Evolutionary conservation across 2,888 invertebrate species (phyloP), one percentile per base, ranked within the genome.

Genomic region (Yponomeuta malinellus): DNA sequence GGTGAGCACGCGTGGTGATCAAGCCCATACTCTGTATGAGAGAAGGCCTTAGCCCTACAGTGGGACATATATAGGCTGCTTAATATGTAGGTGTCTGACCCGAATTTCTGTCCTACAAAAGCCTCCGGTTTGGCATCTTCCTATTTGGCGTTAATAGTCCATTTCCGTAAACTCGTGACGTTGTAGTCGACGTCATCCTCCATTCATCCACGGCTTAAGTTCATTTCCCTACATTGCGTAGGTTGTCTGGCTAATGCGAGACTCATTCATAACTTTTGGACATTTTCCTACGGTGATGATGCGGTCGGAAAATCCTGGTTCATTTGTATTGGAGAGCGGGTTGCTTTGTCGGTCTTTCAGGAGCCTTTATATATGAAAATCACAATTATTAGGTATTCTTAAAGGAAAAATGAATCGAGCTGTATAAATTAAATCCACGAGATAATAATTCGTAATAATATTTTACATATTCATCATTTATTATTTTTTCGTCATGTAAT

Each of bases 211-310:
- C 23, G n/a, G n/a, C 37, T 43, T 67, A 67, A 43, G 67, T 67
- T 67, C 67, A 67, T 67, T 67, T 67, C 67, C 67, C 67, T 67
- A 67, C 64, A 33, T 9, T 29, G 67, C 67, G 67, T 67, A 43
- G 67, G 67, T 15, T 15, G 67, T 43, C 31, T n/a, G 33, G n/a
- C 31, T 67, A 67, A 67, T 67, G 43, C 67, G 29, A 9, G 67
- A 37, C 12, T 43, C 67, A 67, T 67, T 67, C 67, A 67, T 67
- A 67, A 67, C 33, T 67, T 67, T 67, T 33, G 15, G 12, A 67
- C 67, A 67, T 67, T 67, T 67, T 43, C 43, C n/a, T 67, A 23
- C 29, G 52, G 15, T 12, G 15, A 15, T 59, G 52, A 15, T 15
- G 15, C 52, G 52, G 15, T 3, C 12, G 52, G 15, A 59, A 59